A percentile compares a stretch with the other conserved stretches of the same genome.
Conservation (phyloP, 2,888 invertebrate species). For the Allophyes oxyacanthae region DNA sequence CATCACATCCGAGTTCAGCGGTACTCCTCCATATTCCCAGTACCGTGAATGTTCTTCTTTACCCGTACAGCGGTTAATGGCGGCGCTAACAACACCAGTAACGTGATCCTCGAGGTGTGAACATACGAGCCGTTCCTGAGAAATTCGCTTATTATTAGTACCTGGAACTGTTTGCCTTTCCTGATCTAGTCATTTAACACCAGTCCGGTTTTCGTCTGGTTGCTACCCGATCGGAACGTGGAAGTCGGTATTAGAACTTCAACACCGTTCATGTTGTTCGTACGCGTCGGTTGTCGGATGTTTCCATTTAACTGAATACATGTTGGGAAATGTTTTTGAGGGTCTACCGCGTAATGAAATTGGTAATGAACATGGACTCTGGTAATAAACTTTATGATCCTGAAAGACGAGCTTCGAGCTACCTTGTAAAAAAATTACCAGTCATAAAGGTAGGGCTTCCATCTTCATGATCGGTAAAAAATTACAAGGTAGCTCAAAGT, state of each 20-base stretch:
- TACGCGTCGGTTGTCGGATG: slow-evolving; percentile 34
- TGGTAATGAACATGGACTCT: no score
- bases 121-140: slow-evolving; percentile 60
- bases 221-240: slow-evolving; percentile 43
- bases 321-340: no score
- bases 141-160: slow-evolving; percentile 68
- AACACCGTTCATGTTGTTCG: slow-evolving; percentile 39
- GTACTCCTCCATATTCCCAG: slow-evolving; percentile 38
- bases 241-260: slow-evolving; percentile 37
- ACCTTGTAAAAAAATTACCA: no score
- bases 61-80: slow-evolving; percentile 45
- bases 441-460: no score
- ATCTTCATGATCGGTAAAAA: no score
- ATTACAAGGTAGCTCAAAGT: no score
- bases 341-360: no score
- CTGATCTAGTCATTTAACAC: slow-evolving; percentile 58
- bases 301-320: slow-evolving; percentile 28
- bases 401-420: no score
- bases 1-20: slow-evolving; percentile 11
- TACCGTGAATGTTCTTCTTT: slow-evolving; percentile 52
- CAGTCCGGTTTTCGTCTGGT: slow-evolving; percentile 35
- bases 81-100: slow-evolving; percentile 65
- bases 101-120: slow-evolving; percentile 69
- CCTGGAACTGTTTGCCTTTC: slow-evolving; percentile 61
- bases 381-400: no score